Evolutionary conservation across 2,888 invertebrate species (phyloP), one percentile per base, ranked within the genome.

Genomic region (Conchocele bisecta): DNA sequence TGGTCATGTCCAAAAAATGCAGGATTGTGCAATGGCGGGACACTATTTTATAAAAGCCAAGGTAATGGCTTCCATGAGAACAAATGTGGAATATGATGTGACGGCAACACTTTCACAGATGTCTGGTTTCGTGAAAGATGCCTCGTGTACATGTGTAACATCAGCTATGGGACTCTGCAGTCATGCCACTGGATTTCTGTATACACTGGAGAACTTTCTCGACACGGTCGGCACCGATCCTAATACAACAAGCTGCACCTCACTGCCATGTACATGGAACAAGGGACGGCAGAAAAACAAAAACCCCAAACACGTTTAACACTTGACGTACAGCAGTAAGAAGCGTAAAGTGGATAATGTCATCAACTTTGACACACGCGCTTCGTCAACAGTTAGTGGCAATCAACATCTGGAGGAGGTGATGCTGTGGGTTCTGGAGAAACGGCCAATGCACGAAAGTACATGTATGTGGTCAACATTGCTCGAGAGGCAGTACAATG

Each of bases 11-110:
- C 46, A 51, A 15, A 31, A 17, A 11, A 59, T 68, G 56, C 48
- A 73, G 26, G 73, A 73, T 28, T 59, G 57, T 48, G n/a, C 5
- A 28, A 73, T 59, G 29, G 29, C 39, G 33, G 68, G 54, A 3
- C 20, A 42, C 31, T 73, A 64, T 33, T 66, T 61, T 26, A n/a
- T 72, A 11, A 66, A 72, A 42, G 37, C 61, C 7, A 72, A 60
- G 39, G 50, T 72, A 13, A 60, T 61, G 61, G 61, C 72, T 42
- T 66, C 59, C 13, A 60, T 46, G 22, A 48, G n/a, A 15, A 41
- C 28, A 20, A 41, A n/a, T n/a, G n/a, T 31, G 9, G 17, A 33
- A 13, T 63, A 54, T 63, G 63, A 54, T 44, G 54, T 46, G 3
- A 63, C 63, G n/a, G 41, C 22, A n/a, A 63, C 63, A 24, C 46